Base-by-base conservation (phyloP, 2,888 invertebrate species). In the Tetheella fluctuosa region DNA sequence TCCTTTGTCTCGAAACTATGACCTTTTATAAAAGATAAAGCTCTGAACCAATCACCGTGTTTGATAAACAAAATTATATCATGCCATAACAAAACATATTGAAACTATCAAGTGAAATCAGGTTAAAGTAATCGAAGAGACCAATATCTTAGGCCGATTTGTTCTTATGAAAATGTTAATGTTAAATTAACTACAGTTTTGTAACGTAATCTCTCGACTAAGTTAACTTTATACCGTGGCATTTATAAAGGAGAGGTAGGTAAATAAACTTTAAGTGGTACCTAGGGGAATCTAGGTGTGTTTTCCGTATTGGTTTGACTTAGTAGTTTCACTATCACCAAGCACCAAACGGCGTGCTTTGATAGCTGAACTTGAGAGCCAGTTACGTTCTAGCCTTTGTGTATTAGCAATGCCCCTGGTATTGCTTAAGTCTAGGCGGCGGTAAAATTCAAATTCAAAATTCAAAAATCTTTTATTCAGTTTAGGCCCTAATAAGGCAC, bases 91-190 rank as follows among this genome's bases (percentile, higher is more conserved):
- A 54, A 34, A 34, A 34, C 30, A 8, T n/a, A 54, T 54, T 30
- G 34, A 55, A 34, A 55, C 23, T 55, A 55, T 34, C 54, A 34
- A 20, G 23, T 13, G 30, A 37, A 55, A 55, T 55, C 37, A 23
- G 55, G 55, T 55, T 23, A 37, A 5, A 37, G 55, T 37, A 55
- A 55, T 55, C 55, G 55, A 55, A 37, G 55, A 55, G 48, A 10
- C 8, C 48, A 10, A 48, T 39, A n/a, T 39, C n/a, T n/a, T n/a
- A n/a, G n/a, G 39, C 39, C n/a, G 39, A n/a, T 48, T 48, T 48
- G 48, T 48, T 39, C 48, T n/a, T 15, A n/a, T n/a, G n/a, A n/a
- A n/a, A n/a, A n/a, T 39, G 10, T 54, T n/a, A 55, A 55, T 37
- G 23, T 34, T 23, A 34, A 55, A 23, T 55, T 54, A 55, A 55